Evolutionary conservation across 2,113 vertebrate species (phyloP), one percentile per base, ranked within the genome.

Genomic region (Zapus hudsonius): DNA sequence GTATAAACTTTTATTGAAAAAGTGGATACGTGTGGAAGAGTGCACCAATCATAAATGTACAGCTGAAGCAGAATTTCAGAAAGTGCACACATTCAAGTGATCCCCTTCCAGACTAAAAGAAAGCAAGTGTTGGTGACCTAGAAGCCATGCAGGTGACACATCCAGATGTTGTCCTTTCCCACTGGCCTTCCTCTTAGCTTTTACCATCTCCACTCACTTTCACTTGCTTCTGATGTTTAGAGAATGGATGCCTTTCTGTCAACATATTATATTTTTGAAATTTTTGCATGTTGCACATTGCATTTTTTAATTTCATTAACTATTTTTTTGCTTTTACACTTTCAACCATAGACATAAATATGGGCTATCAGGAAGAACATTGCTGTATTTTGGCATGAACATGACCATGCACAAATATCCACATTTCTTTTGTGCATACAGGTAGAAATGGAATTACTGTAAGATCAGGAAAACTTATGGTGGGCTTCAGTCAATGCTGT

Each of bases 1-100:
- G 12, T 80, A 74, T 90, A 94, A 80, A 93, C 12, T 66, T 84
- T 70, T 87, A 96, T 89, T 94, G 27, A 83, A 92, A 93, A 93
- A 87, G 63, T 80, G 61, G 61, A 63, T 67, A 73, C 38, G 57
- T 44, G 59, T 72, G 76, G 40, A 66, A 87, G 19, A 78, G 16
- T 44, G 22, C 1, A 59, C 27, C 27, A 73, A 74, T 84, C 25
- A 47, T 74, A 82, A 66, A 79, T 73, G 36, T 29, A 40, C 7
- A 84, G 15, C n/a, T 67, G 15, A 29, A 89, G 73, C 73, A 55
- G n/a, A 57, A 47, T 73, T 92, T 63, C 6, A 66, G 23, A 78
- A 67, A 86, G 22, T 66, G 57, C 80, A 31, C 40, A 59, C 8
- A 84, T 20, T 40, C 29, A 67, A 20, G 44, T n/a, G 57, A 74